Evolutionary conservation across 2,797 vertebrate species (phyloP).

Genomic region (Pseudochirops corinnae): DNA sequence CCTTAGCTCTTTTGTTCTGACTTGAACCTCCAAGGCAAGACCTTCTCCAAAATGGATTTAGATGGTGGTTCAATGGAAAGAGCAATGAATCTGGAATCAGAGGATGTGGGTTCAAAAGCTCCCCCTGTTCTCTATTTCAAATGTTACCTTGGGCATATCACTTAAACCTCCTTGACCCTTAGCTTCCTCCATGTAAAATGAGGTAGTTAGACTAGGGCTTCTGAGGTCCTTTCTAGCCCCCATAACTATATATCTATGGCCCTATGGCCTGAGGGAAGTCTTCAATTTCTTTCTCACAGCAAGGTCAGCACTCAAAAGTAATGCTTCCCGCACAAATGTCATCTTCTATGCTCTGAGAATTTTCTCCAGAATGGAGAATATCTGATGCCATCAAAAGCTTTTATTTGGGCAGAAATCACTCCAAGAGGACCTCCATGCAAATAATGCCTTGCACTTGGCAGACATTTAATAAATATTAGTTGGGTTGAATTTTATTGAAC

Average conservation of each 20-base stretch:
- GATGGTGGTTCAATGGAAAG: background rate
- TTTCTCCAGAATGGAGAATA: background rate
- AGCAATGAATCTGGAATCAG: background rate
- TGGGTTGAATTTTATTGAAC: background rate
- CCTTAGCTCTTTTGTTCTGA: background rate
- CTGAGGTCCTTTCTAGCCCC: background rate
- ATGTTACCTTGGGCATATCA: background rate
- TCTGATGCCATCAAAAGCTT: constrained; percentile 4
- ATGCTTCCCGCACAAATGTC: background rate
- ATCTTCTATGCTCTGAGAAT: background rate
- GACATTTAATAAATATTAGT: background rate
- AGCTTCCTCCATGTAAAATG: background rate
- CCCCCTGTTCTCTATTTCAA: background rate
- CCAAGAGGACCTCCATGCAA: constrained; percentile 12
- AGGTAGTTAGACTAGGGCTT: background rate
- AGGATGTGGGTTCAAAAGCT: background rate
- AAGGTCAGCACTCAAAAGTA: background rate
- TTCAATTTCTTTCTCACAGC: background rate
- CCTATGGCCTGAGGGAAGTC: fast-evolving
- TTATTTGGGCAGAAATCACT: constrained; percentile 24
- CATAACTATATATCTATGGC: background rate
- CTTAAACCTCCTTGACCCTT: background rate
- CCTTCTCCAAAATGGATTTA: background rate
- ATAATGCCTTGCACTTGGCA: background rate
- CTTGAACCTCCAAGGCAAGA: background rate